phyloP scores from a whole-genome alignment of 2,888 invertebrate genomes.

The Tetragonula carbonaria region DNA sequence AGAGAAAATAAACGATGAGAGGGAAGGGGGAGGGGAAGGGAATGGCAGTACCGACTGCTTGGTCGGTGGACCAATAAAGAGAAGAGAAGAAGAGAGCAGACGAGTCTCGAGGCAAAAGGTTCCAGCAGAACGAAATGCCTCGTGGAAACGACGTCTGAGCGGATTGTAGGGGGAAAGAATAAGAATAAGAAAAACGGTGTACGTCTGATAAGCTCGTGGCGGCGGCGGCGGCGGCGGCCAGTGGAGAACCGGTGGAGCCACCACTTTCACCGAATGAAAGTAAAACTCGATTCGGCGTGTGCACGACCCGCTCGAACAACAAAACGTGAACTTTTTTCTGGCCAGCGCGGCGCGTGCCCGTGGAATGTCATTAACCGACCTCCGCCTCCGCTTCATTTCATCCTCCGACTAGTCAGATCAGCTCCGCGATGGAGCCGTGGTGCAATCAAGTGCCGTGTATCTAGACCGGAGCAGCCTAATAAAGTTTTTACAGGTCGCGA shows the following conservation, averaged over 20 bases:
- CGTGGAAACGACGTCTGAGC: constrained; percentile 39
- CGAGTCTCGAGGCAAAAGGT: constrained; percentile 28
- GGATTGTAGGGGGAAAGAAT: constrained; percentile 2
- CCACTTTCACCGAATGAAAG: constrained; percentile 74
- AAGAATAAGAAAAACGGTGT: constrained; percentile 62
- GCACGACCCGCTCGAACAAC: constrained; percentile 30
- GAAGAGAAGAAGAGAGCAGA: constrained; percentile 23
- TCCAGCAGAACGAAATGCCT: constrained; percentile 43
- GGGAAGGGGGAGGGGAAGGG: not conserved
- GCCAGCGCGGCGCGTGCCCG: constrained; percentile 31
- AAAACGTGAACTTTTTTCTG: constrained; percentile 31
- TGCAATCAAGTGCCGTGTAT: constrained; percentile 41
- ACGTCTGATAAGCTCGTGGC: constrained; percentile 62
- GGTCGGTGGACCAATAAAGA: constrained; percentile 41
- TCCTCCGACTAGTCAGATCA: constrained; percentile 22
- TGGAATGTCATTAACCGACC: constrained; percentile 65
- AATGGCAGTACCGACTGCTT: not conserved
- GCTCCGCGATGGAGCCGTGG: constrained; percentile 27
- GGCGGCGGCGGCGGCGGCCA: not conserved
- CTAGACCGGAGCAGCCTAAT: constrained; percentile 38
- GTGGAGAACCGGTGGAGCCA: constrained; percentile 48
- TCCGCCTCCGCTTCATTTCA: constrained; percentile 54
- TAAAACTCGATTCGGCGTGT: constrained; percentile 69
- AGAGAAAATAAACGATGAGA: not conserved
- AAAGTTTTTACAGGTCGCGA: constrained; percentile 61